Conservation (phyloP, 2,797 vertebrate species). For the Euphonia xanthogaster region DNA sequence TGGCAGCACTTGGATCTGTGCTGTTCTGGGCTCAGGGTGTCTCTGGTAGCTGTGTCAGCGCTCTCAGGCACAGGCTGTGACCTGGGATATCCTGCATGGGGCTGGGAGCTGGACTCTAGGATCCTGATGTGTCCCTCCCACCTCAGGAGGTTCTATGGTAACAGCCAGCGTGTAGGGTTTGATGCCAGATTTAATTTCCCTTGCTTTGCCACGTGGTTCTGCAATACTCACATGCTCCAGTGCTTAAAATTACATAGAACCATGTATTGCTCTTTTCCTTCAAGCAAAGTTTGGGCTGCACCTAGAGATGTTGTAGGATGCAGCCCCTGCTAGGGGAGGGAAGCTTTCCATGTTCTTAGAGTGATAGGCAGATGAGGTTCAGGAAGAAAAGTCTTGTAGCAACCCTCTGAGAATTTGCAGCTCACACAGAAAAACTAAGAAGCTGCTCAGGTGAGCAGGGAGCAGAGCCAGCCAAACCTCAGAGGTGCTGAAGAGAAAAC, state of each 20-base stretch:
- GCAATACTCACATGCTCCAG: neutral
- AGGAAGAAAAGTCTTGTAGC: neutral
- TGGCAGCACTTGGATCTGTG: neutral
- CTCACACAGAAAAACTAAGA: neutral
- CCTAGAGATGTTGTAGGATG: neutral
- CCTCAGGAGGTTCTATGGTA: neutral
- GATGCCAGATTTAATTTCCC: neutral
- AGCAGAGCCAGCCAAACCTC: neutral
- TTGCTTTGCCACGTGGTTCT: neutral
- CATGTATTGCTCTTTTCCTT: neutral
- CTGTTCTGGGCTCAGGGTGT: neutral
- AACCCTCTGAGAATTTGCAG: neutral
- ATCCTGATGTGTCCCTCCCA: neutral
- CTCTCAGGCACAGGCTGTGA: neutral
- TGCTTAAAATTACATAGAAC: neutral
- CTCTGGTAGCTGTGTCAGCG: neutral
- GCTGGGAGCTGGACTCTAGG: fast-evolving
- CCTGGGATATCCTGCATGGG: neutral
- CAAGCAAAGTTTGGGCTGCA: neutral
- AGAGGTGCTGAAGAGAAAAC: neutral
- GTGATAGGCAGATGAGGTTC: neutral
- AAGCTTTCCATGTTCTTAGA: neutral
- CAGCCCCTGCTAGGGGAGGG: neutral
- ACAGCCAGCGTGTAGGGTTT: neutral
- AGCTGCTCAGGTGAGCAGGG: neutral